A percentile compares a stretch with the other conserved stretches of the same genome.
These are phyloP conservation scores for Coilia nasus DNA, from an alignment of 2,797 vertebrate species.

Conservation along the genomic window DNA sequence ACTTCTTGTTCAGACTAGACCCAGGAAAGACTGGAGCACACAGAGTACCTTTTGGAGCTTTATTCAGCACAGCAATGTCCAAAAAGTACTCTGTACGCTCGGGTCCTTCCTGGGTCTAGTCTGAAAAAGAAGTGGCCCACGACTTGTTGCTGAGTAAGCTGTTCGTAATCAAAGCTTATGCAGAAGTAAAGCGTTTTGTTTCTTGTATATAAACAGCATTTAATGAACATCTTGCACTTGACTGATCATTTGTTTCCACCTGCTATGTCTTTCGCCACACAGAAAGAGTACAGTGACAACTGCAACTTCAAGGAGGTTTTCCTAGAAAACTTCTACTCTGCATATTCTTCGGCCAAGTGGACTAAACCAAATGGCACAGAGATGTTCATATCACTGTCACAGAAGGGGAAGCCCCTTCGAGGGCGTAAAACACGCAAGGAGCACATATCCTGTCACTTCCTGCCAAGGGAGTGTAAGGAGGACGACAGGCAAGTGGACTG, in stretches of 20 bases:
- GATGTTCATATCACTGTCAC: constrained; percentile 96
- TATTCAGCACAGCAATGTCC: no score
- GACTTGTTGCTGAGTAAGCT: no score
- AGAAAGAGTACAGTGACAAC: constrained; percentile 94
- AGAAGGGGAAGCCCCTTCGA: constrained; percentile 87
- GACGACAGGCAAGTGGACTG: constrained; percentile 75
- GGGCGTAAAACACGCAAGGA: constrained; percentile 94
- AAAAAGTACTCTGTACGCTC: no score
- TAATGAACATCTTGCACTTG: background rate
- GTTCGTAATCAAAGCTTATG: background rate
- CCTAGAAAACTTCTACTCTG: constrained; percentile 97
- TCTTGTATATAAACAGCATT: background rate
- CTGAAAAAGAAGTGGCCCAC: no score
- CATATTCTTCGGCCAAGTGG: constrained; percentile 94
- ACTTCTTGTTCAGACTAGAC: no score
- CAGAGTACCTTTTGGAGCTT: no score
- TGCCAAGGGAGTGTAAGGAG: constrained; percentile 91
- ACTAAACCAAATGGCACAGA: constrained; percentile 84
- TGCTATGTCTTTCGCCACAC: constrained; percentile 50
- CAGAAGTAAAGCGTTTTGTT: background rate
- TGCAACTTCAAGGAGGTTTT: constrained; percentile 98
- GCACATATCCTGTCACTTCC: constrained; percentile 91
- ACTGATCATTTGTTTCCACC: background rate
- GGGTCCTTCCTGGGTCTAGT: no score
- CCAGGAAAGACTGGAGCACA: no score